Conservation (phyloP, 1,140 invertebrate genomes). For the Muscidifurax raptorellus region DNA sequence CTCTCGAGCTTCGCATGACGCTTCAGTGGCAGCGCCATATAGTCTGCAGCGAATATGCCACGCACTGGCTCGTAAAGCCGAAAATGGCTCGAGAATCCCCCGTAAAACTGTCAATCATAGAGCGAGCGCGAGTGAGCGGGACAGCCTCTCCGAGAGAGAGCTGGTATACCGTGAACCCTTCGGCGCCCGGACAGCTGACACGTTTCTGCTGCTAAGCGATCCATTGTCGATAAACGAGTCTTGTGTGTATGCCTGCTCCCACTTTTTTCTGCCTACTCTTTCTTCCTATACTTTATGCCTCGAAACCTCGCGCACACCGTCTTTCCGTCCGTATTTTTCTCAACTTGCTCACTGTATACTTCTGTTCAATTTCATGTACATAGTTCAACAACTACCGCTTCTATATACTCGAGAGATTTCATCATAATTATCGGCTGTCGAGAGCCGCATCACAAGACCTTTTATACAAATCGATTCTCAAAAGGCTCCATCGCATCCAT, state of each 20-base stretch:
- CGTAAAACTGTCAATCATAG: conserved; percentile 72
- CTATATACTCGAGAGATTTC: no score
- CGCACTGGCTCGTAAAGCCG: conserved; percentile 62
- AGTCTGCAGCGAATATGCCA: conserved; percentile 19
- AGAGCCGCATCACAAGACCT: no score
- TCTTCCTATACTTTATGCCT: background rate
- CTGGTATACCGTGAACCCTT: conserved; percentile 52
- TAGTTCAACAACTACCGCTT: no score
- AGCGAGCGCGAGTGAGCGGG: background rate
- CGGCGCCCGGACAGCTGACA: conserved; percentile 67
- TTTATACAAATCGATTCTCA: no score
- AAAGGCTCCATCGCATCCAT: no score
- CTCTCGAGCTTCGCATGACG: no score
- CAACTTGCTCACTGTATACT: no score
- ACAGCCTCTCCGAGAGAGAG: background rate
- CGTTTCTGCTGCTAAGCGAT: conserved; percentile 66
- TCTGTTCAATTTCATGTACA: no score
- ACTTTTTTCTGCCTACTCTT: conserved; percentile 55
- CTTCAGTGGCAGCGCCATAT: no score
- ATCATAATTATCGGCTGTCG: no score
- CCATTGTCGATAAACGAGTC: conserved; percentile 64
- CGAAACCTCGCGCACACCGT: no score
- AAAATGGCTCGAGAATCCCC: conserved; percentile 60
- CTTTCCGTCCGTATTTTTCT: no score
- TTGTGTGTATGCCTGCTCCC: background rate